Percentiles rank a stretch among this genome's conserved stretches.
These are phyloP conservation scores for Nymphalis polychloros DNA, from an alignment of 2,888 invertebrate species.

Conservation along the genomic window DNA sequence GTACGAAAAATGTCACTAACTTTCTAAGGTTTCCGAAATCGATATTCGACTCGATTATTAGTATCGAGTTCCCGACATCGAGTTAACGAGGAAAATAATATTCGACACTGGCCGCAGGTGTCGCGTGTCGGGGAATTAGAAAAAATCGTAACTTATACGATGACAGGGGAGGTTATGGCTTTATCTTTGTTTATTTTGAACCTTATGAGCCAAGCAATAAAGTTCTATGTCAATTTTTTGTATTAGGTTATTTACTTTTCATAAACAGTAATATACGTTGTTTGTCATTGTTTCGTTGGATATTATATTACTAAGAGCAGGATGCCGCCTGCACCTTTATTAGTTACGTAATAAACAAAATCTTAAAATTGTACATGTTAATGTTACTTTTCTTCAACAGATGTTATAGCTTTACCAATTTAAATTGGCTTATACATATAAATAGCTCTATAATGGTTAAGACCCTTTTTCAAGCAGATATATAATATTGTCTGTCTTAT, in stretches of 20 bases:
- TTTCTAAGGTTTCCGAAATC: slow-evolving; percentile 73
- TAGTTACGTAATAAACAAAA: neutral
- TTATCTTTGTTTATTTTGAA: neutral
- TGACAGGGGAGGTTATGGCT: slow-evolving; percentile 20
- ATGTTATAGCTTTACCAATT: too few relatives aligned
- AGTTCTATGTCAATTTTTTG: neutral
- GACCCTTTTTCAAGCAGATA: too few relatives aligned
- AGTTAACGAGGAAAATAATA: slow-evolving; percentile 74
- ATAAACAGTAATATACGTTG: slow-evolving; percentile 28
- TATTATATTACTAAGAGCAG: slow-evolving; percentile 7
- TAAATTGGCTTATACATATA: too few relatives aligned
- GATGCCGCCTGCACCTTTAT: slow-evolving; percentile 1
- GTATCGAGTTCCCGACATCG: slow-evolving; percentile 63
- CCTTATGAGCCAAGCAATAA: neutral
- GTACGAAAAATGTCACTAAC: slow-evolving; percentile 48
- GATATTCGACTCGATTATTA: slow-evolving; percentile 67
- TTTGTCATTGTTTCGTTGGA: slow-evolving; percentile 28
- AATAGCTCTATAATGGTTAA: too few relatives aligned
- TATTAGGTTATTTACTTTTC: slow-evolving; percentile 26
- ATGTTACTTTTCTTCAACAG: neutral
- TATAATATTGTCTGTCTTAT: too few relatives aligned
- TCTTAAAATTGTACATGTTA: neutral
- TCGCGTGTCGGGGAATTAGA: slow-evolving; percentile 60
- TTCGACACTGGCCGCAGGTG: slow-evolving; percentile 69
- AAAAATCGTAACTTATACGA: slow-evolving; percentile 39